Conservation (phyloP, 64 coral and sea anemone species). For the Hydrozoanthus tunicans region DNA sequence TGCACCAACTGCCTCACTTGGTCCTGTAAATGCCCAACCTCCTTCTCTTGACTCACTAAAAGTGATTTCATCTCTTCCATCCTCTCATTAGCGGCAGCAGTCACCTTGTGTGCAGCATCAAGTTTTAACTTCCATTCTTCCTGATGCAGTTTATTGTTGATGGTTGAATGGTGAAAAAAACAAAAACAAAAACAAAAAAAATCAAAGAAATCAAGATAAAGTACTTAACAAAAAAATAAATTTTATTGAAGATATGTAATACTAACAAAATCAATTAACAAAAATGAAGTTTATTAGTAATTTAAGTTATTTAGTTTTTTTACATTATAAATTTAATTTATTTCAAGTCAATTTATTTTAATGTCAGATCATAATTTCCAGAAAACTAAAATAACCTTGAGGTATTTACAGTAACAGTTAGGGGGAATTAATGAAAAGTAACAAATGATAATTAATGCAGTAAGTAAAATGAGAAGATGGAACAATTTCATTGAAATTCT, state of each 20-base stretch:
- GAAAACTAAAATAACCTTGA: too few relatives aligned
- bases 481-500: too few relatives aligned
- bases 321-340: too few relatives aligned
- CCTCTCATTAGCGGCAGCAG: constrained; percentile 46
- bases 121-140: constrained; percentile 72
- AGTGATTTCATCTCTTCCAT: constrained; percentile 49
- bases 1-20: constrained; percentile 41
- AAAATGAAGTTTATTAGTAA: too few relatives aligned
- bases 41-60: constrained; percentile 27
- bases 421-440: too few relatives aligned
- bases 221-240: constrained; percentile 2
- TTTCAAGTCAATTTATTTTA: too few relatives aligned
- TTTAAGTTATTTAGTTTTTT: too few relatives aligned
- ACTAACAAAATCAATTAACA: background rate
- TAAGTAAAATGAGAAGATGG: too few relatives aligned
- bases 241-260: background rate
- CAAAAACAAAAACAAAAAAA: constrained; percentile 11
- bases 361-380: too few relatives aligned
- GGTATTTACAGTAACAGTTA: too few relatives aligned
- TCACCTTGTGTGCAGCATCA: constrained; percentile 63
- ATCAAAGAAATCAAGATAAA: constrained; percentile 3
- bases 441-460: too few relatives aligned
- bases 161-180: background rate
- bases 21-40: constrained; percentile 44
- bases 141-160: constrained; percentile 18